Conservation (phyloP, 2,113 vertebrate species). For the Bubo bubo region DNA sequence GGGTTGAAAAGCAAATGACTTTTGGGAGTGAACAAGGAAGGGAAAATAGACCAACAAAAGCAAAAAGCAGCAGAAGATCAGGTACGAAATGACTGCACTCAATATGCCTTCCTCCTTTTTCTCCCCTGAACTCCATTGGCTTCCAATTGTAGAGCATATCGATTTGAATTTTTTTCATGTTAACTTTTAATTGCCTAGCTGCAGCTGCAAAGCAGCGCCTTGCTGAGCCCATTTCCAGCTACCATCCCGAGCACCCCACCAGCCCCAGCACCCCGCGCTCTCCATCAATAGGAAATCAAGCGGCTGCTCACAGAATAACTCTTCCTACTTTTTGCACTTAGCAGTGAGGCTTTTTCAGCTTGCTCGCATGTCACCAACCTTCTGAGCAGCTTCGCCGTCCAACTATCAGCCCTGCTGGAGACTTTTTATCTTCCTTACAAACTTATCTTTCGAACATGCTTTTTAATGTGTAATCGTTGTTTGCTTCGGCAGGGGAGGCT, state of each 20-base stretch:
- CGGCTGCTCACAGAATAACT: background rate
- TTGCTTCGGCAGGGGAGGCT: constrained; percentile 23
- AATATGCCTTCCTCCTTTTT: background rate
- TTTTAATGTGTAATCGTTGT: constrained; percentile 24
- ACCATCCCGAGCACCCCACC: background rate
- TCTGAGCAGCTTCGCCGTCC: background rate
- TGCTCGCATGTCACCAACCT: constrained; percentile 3
- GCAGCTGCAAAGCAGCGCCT: background rate
- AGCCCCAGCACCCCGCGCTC: constrained; percentile 6
- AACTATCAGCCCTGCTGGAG: constrained; percentile 38
- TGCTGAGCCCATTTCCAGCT: constrained; percentile 8
- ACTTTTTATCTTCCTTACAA: constrained; percentile 45
- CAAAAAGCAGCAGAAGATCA: background rate
- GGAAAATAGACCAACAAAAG: background rate
- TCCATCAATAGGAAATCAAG: constrained; percentile 43
- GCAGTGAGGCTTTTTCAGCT: background rate
- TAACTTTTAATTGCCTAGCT: constrained; percentile 57
- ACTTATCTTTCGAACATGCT: constrained; percentile 4
- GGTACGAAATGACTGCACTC: background rate
- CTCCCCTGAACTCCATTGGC: background rate
- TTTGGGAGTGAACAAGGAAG: background rate
- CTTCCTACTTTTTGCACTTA: background rate
- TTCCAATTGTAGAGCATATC: background rate
- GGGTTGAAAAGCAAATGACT: background rate
- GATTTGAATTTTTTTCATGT: constrained; percentile 29